Conservation (phyloP, 2,888 invertebrate species). For the Dioctria rufipes region DNA sequence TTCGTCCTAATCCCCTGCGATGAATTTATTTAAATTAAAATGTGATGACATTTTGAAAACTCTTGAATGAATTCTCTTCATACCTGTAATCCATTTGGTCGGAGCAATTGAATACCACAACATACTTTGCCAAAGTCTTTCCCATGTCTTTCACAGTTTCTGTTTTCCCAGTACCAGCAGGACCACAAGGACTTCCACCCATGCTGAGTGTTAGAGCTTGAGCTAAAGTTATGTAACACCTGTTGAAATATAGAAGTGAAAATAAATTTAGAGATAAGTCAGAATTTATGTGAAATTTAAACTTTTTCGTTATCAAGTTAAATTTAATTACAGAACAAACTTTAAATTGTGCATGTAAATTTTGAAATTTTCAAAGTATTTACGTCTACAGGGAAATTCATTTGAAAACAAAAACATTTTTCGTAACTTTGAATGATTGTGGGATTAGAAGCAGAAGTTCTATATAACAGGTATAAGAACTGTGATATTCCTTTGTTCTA, state of each 20-base stretch:
- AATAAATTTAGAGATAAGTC: neutral
- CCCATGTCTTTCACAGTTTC: constrained; percentile 99
- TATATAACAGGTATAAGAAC: no score
- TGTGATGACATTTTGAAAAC: constrained; percentile 41
- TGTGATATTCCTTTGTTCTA: no score
- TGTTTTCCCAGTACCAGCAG: constrained; percentile 98
- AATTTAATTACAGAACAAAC: neutral
- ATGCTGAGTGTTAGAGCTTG: constrained; percentile 96
- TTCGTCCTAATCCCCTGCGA: constrained; percentile 88
- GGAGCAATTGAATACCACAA: constrained; percentile 97
- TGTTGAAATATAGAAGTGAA: constrained; percentile 66
- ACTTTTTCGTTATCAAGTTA: neutral
- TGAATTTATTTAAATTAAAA: constrained; percentile 50
- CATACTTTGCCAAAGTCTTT: constrained; percentile 96
- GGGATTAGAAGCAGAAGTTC: no score
- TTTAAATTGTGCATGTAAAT: no score
- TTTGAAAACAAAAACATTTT: no score
- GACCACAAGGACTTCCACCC: constrained; percentile 97
- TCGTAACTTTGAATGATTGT: no score
- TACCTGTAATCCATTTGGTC: constrained; percentile 97
- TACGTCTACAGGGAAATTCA: no score
- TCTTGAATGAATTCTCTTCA: constrained; percentile 19
- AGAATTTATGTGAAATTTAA: neutral
- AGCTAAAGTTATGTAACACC: constrained; percentile 96
- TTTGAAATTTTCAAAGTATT: no score